Evolutionary conservation across 1,140 invertebrate species (phyloP).

Genomic region (Aporrectodea caliginosa): DNA sequence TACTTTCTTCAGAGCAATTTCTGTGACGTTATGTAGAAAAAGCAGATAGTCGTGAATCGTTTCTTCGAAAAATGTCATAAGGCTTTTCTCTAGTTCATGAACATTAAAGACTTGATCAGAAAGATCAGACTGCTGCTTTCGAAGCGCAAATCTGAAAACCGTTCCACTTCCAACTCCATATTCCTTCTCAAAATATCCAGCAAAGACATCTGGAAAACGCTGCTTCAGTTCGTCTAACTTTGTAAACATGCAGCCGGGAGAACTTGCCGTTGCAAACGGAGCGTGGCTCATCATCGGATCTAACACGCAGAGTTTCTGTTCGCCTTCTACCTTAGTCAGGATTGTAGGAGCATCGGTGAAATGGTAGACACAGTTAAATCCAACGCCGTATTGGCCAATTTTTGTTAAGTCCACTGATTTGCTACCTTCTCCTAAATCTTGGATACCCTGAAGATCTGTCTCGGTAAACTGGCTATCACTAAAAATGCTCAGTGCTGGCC

Average conservation of each 20-base stretch:
- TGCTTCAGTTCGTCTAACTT: background rate
- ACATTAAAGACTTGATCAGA: background rate
- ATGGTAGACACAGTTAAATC: background rate
- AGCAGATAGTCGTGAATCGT: background rate
- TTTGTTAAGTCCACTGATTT: conserved; percentile 30
- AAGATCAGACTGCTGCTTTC: background rate
- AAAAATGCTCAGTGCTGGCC: conserved; percentile 36
- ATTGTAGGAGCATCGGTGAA: background rate
- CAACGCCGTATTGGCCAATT: conserved; percentile 8
- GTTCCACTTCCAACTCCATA: background rate
- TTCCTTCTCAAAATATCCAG: background rate
- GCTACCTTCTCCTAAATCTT: conserved; percentile 38
- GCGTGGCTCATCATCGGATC: background rate
- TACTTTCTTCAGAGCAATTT: background rate
- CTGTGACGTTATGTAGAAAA: background rate
- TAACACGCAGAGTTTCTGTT: background rate
- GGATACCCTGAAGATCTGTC: conserved; percentile 38
- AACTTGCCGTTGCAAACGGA: background rate
- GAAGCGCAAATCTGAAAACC: background rate
- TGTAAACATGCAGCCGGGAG: background rate
- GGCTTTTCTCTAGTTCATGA: background rate
- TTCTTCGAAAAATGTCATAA: background rate
- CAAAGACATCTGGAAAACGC: background rate
- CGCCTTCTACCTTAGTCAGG: background rate
- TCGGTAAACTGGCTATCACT: conserved; percentile 39